These are phyloP conservation scores for Lasiurus cinereus DNA, from an alignment of 2,113 vertebrate species.

Conservation along the genomic window DNA sequence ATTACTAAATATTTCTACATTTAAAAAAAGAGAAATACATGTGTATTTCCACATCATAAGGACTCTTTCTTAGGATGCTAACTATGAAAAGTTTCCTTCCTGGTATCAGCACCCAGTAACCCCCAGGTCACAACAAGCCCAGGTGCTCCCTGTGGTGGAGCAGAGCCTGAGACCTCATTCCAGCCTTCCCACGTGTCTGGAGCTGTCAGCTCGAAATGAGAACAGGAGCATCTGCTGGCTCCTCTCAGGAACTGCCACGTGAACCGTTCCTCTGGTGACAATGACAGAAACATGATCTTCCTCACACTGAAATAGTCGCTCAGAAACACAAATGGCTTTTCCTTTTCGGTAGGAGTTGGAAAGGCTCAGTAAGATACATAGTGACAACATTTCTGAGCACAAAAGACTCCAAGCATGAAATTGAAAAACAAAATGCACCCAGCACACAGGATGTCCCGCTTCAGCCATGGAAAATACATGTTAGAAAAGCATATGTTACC, in stretches of 20 bases:
- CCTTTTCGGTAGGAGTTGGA: neutral
- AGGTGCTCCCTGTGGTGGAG: neutral
- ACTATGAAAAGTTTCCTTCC: neutral
- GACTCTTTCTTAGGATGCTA: neutral
- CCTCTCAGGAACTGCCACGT: neutral
- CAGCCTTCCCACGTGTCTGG: neutral
- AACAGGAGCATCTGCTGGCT: slow-evolving; percentile 66
- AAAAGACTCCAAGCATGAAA: neutral
- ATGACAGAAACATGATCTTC: neutral
- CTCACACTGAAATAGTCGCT: neutral
- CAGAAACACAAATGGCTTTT: neutral
- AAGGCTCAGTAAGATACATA: neutral
- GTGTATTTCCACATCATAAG: neutral
- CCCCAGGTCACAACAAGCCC: neutral
- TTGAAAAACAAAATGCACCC: neutral
- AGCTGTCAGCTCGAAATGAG: neutral
- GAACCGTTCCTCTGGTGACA: neutral
- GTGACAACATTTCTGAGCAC: neutral
- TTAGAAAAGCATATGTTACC: neutral
- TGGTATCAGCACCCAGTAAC: neutral
- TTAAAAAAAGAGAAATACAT: neutral
- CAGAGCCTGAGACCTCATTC: neutral
- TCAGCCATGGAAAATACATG: neutral
- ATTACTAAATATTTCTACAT: neutral
- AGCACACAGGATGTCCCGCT: neutral